A percentile compares a stretch with the other conserved stretches of the same genome.
Evolutionary conservation across 1,140 invertebrate genomes (phyloP).

Genomic region (Agrilus planipennis): DNA sequence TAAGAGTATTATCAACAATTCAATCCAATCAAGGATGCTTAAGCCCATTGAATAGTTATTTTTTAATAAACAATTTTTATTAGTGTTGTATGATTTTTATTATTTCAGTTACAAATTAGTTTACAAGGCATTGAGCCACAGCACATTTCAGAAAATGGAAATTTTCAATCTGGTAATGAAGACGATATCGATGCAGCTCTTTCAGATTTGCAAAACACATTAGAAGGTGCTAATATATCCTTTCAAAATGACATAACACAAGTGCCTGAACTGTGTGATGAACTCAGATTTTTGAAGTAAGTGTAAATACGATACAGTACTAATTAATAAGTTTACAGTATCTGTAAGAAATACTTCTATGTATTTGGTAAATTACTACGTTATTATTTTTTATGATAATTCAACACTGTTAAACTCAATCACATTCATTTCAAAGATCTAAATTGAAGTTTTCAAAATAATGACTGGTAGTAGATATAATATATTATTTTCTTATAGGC

Average conservation of each 20-base stretch:
- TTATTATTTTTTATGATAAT: no score
- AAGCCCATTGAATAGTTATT: no score
- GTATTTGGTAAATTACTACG: no score
- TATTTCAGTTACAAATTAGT: slow-evolving; percentile 79
- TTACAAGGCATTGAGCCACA: slow-evolving; percentile 65
- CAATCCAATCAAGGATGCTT: no score
- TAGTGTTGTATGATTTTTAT: no score
- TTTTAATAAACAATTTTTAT: no score
- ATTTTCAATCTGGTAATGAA: slow-evolving; percentile 40
- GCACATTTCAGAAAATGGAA: slow-evolving; percentile 34
- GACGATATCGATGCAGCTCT: slow-evolving; percentile 91
- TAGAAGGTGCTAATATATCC: slow-evolving; percentile 58
- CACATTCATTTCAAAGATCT: no score
- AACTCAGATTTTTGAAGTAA: slow-evolving; percentile 78
- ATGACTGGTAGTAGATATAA: background rate
- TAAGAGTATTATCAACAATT: no score
- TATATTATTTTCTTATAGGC: slow-evolving; percentile 48
- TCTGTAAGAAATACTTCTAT: no score
- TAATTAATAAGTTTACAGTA: no score
- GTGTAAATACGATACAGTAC: no score
- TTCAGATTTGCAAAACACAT: slow-evolving; percentile 78
- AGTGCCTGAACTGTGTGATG: slow-evolving; percentile 81
- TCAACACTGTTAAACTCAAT: no score
- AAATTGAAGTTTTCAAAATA: slow-evolving; percentile 1
- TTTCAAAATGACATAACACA: slow-evolving; percentile 69